phyloP scores from a whole-genome alignment of 2,113 vertebrate species.

The Scopus umbretta region DNA sequence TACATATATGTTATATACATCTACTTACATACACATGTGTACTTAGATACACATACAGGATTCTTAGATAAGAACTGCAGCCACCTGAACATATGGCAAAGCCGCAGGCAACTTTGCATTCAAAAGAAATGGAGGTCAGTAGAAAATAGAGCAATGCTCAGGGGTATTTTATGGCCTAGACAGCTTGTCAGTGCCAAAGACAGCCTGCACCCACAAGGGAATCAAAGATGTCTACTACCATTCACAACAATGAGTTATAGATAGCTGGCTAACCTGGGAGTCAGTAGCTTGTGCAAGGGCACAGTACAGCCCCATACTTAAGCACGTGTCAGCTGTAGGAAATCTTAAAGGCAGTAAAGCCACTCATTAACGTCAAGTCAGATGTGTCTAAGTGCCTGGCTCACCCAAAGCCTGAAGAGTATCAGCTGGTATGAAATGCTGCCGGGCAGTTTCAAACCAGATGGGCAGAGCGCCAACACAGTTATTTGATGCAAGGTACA shows the following conservation, averaged over 20 bases:
- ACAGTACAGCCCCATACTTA: not conserved
- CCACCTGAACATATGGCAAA: constrained; percentile 24
- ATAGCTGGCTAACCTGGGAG: not conserved
- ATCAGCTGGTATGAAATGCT: not conserved
- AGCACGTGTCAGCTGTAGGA: not conserved
- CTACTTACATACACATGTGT: not conserved
- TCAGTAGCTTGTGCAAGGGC: not conserved
- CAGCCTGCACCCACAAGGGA: not conserved
- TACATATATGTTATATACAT: not conserved
- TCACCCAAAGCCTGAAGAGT: not conserved
- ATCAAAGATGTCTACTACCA: not conserved
- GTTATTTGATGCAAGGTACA: not conserved
- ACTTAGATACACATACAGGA: not conserved
- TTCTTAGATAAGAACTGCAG: not conserved
- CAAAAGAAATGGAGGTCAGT: not conserved
- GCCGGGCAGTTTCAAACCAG: too few species aligned
- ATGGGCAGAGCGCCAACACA: not conserved
- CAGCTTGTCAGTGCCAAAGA: not conserved
- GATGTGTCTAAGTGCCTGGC: not conserved
- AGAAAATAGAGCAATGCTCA: not conserved
- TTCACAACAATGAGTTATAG: not conserved
- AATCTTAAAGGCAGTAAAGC: not conserved
- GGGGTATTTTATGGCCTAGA: not conserved
- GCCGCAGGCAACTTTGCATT: not conserved
- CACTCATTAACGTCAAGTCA: not conserved